Evolutionary conservation across 2,113 vertebrate genomes (phyloP).

Genomic region (Hemiscyllium ocellatum): DNA sequence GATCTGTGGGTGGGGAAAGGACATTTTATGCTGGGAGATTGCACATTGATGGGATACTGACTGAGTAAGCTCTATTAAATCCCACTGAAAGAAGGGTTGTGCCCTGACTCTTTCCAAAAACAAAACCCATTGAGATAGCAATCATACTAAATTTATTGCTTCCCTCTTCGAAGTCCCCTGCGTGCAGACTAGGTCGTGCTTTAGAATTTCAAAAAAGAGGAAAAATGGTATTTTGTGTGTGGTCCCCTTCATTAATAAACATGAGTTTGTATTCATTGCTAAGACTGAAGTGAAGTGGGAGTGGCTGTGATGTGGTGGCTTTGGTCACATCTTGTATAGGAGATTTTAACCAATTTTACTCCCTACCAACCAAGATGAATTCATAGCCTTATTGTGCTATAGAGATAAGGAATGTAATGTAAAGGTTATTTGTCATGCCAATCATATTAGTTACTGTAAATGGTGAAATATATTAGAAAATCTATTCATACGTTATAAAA

Average conservation of each 20-base stretch:
- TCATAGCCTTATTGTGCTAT: neutral
- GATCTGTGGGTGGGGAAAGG: neutral
- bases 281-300: neutral
- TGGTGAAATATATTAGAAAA: neutral
- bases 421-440: neutral
- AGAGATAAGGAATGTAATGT: neutral
- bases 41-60: neutral
- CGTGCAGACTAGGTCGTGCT: neutral
- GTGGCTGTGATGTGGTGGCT: neutral
- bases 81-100: neutral
- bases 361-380: neutral
- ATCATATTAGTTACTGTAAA: neutral
- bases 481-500: neutral
- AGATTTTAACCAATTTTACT: neutral
- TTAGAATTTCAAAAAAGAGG: neutral
- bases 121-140: conserved; percentile 31
- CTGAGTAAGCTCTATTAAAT: neutral
- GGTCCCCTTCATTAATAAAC: conserved; percentile 18
- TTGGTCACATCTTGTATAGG: neutral
- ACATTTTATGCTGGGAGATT: neutral
- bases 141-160: conserved; percentile 24
- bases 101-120: conserved; percentile 1
- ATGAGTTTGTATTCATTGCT: conserved; percentile 17
- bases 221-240: neutral
- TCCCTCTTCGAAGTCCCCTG: neutral